These are phyloP conservation scores for Muschampia plurimacula DNA, from an alignment of 2,888 invertebrate genomes.

Conservation along the genomic window DNA sequence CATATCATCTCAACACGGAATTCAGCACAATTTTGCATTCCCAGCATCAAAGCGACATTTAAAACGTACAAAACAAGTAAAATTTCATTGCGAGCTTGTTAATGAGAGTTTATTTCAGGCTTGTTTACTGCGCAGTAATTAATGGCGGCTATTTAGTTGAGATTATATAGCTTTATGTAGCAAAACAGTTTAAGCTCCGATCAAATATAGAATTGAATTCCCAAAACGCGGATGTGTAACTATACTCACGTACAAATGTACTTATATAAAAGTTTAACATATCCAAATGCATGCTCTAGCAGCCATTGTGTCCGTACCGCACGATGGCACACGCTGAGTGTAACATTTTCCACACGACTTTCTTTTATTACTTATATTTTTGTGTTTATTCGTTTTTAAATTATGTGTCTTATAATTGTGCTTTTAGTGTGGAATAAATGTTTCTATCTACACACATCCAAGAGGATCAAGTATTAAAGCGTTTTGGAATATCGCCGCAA, in stretches of 20 bases:
- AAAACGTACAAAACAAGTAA: slow-evolving; percentile 22
- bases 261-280: too few species aligned
- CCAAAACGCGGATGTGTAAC: slow-evolving; percentile 2
- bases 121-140: slow-evolving; percentile 27
- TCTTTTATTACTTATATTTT: too few species aligned
- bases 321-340: too few species aligned
- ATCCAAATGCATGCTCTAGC: too few species aligned
- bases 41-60: slow-evolving; percentile 5
- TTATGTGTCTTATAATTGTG: too few species aligned
- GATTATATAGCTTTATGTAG: slow-evolving; percentile 26
- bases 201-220: slow-evolving; percentile 16
- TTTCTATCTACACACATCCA: too few species aligned
- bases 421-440: too few species aligned
- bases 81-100: slow-evolving; percentile 21
- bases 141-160: slow-evolving; percentile 24
- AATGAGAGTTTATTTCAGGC: slow-evolving; percentile 22
- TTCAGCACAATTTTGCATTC: slow-evolving; percentile 16
- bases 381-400: too few species aligned
- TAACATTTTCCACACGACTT: too few species aligned
- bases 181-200: slow-evolving; percentile 13
- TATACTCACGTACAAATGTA: background rate
- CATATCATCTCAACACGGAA: background rate
- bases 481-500: too few species aligned
- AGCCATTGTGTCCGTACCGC: too few species aligned
- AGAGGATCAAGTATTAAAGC: too few species aligned